phyloP scores from a whole-genome alignment of 2,113 vertebrate genomes.

The Gasterosteus nipponicus region DNA sequence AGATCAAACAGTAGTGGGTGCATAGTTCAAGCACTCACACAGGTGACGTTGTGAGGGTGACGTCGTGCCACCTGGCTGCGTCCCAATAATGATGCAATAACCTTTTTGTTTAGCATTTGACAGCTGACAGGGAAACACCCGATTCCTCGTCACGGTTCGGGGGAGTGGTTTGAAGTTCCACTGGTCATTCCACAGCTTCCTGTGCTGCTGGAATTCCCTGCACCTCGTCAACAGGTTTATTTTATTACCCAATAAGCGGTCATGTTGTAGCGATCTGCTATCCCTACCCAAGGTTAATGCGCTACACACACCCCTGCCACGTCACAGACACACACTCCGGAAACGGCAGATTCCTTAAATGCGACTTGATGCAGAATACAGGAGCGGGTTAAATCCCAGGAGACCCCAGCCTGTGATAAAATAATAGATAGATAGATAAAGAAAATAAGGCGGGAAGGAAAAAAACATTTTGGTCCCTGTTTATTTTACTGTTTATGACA shows the following conservation, averaged over 20 bases:
- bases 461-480: too few species aligned
- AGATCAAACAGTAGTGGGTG: not conserved
- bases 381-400: too few species aligned
- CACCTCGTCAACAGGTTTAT: not conserved
- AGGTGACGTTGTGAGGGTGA: constrained; percentile 9
- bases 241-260: not conserved
- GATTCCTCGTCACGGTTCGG: not conserved
- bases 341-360: not conserved
- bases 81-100: not conserved
- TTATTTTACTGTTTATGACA: not conserved
- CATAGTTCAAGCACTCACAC: not conserved
- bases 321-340: too few species aligned
- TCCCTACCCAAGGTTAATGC: too few species aligned
- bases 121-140: constrained; percentile 2
- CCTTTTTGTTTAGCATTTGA: not conserved
- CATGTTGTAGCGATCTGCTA: too few species aligned
- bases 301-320: too few species aligned
- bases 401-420: too few species aligned
- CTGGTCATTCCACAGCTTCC: not conserved
- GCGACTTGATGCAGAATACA: not conserved
- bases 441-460: too few species aligned
- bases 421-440: too few species aligned
- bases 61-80: not conserved
- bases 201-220: not conserved
- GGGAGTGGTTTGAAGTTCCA: not conserved